These are phyloP conservation scores for Abrostola triplasia DNA, from an alignment of 2,888 invertebrate genomes.

Conservation along the genomic window DNA sequence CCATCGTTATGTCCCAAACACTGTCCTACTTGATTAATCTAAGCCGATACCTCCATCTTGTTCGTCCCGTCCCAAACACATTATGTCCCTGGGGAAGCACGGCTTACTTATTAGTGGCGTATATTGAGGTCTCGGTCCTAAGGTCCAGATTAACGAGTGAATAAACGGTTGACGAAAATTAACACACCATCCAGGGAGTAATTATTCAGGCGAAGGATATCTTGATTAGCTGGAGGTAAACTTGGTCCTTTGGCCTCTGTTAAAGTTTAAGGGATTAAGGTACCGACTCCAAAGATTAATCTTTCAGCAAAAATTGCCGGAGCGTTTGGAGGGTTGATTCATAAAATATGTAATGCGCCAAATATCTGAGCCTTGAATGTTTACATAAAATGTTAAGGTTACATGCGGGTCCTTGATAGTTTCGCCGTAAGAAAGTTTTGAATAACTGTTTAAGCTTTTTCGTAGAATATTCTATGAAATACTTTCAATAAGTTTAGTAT, in stretches of 20 bases:
- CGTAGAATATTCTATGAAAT: no score
- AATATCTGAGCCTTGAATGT: constrained; percentile 14
- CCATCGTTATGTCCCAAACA: not conserved
- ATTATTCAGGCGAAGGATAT: constrained; percentile 35
- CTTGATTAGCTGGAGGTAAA: constrained; percentile 30
- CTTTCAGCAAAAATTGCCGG: constrained; percentile 25
- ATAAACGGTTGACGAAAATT: constrained; percentile 47
- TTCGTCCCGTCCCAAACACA: constrained; percentile 11
- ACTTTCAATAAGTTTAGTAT: no score
- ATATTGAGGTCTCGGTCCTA: constrained; percentile 16
- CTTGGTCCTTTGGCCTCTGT: constrained; percentile 25
- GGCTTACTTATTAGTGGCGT: constrained; percentile 26
- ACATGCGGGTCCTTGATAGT: no score
- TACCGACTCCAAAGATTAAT: constrained; percentile 30
- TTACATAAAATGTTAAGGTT: constrained; percentile 5
- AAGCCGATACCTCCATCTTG: constrained; percentile 3
- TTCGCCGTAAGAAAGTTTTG: no score
- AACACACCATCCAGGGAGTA: constrained; percentile 33
- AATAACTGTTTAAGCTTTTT: no score
- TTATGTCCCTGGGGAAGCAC: constrained; percentile 18
- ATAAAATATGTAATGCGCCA: constrained; percentile 33
- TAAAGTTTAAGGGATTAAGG: constrained; percentile 21
- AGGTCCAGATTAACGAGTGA: constrained; percentile 25
- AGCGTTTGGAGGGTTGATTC: constrained; percentile 3
- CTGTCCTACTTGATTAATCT: constrained; percentile 27